These are phyloP conservation scores for Sturmia bella DNA, from an alignment of 2,888 invertebrate species.

Conservation along the genomic window DNA sequence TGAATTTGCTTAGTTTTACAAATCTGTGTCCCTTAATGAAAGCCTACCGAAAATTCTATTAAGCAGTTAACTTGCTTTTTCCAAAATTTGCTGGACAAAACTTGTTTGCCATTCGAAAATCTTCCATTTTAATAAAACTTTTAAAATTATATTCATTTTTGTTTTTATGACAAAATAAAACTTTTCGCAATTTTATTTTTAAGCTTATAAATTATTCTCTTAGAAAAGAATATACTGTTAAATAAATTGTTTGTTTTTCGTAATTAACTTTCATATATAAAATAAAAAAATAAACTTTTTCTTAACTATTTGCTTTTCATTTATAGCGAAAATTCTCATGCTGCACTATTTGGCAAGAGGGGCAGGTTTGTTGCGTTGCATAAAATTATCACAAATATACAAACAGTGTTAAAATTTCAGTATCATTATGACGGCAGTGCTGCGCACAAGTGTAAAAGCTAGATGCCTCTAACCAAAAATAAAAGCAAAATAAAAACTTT, in stretches of 20 bases:
- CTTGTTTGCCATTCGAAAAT: slow-evolving; percentile 40
- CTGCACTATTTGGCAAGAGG: slow-evolving; percentile 11
- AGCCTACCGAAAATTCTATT: too few species aligned
- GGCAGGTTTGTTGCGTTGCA: not conserved
- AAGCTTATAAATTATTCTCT: slow-evolving; percentile 65
- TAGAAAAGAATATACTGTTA: slow-evolving; percentile 32
- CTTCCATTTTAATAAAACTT: slow-evolving; percentile 32
- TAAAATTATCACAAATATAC: slow-evolving; percentile 32
- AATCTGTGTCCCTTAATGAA: too few species aligned
- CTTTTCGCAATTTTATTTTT: slow-evolving; percentile 61
- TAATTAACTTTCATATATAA: slow-evolving; percentile 59
- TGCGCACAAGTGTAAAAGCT: slow-evolving; percentile 44
- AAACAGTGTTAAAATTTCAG: slow-evolving; percentile 32
- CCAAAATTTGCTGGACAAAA: slow-evolving; percentile 38
- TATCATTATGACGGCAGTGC: slow-evolving; percentile 46
- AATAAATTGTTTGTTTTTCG: slow-evolving; percentile 55
- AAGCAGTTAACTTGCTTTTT: slow-evolving; percentile 30
- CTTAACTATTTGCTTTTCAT: slow-evolving; percentile 56
- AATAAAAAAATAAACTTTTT: slow-evolving; percentile 48
- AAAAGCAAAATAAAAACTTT: slow-evolving; percentile 1
- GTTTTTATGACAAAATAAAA: slow-evolving; percentile 55
- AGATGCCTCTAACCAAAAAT: slow-evolving; percentile 28
- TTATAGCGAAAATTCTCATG: slow-evolving; percentile 29
- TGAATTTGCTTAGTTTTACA: too few species aligned
- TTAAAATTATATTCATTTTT: slow-evolving; percentile 39